Evolutionary conservation across 1,140 invertebrate species (phyloP).

Genomic region (Yoshiicerus persimilis): DNA sequence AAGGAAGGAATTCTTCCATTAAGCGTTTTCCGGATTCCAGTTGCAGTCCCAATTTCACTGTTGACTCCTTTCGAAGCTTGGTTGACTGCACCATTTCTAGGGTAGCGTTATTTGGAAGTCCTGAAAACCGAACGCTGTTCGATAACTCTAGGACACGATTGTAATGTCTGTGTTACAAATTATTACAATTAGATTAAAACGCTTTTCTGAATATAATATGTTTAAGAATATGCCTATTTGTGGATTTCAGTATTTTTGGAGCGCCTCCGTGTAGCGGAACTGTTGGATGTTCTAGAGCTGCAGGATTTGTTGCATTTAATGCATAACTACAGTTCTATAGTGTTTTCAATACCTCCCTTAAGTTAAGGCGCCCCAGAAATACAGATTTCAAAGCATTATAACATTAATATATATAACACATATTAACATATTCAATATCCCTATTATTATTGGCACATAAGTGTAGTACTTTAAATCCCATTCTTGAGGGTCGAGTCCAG

Average conservation of each 20-base stretch:
- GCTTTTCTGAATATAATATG: too few relatives aligned
- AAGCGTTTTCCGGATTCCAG: slow-evolving; percentile 68
- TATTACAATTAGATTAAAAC: too few relatives aligned
- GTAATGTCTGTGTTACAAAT: slow-evolving; percentile 72
- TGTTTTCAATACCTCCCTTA: too few relatives aligned
- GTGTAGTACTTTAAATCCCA: slow-evolving; percentile 67
- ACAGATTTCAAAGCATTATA: too few relatives aligned
- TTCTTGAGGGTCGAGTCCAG: slow-evolving; percentile 67
- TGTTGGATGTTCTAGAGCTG: too few relatives aligned
- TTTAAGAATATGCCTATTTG: too few relatives aligned
- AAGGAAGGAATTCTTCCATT: slow-evolving; percentile 63
- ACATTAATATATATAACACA: slow-evolving; percentile 30
- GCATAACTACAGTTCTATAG: too few relatives aligned
- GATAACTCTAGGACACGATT: slow-evolving; percentile 71
- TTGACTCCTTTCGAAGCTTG: slow-evolving; percentile 61
- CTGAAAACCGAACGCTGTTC: slow-evolving; percentile 72
- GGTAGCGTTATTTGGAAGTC: slow-evolving; percentile 77
- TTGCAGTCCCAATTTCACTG: slow-evolving; percentile 71
- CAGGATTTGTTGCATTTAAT: too few relatives aligned
- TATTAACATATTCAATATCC: background rate
- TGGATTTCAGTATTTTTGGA: too few relatives aligned
- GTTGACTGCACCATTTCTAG: slow-evolving; percentile 71
- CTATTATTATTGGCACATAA: background rate
- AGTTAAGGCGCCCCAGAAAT: too few relatives aligned
- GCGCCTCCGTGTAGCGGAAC: too few relatives aligned